These are phyloP conservation scores for Notospermus geniculatus DNA, from an alignment of 1,140 invertebrate species.

Conservation along the genomic window DNA sequence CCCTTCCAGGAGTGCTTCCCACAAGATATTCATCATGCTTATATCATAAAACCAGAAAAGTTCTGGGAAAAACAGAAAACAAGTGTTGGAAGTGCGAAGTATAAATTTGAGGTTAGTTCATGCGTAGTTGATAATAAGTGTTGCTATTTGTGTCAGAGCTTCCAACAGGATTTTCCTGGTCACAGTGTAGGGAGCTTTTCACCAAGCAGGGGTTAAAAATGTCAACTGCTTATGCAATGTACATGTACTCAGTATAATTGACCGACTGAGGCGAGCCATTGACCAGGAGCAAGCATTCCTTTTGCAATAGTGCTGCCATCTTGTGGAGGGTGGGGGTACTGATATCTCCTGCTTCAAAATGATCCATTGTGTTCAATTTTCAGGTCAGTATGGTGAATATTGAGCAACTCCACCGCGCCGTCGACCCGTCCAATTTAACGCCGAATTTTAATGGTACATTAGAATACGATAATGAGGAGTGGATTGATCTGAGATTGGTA, in stretches of 20 bases:
- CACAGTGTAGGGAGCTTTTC: no score
- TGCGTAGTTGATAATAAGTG: no score
- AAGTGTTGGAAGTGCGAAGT: constrained; percentile 93
- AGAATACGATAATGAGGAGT: constrained; percentile 92
- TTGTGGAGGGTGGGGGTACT: no score
- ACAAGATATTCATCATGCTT: constrained; percentile 65
- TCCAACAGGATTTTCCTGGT: no score
- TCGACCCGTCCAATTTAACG: constrained; percentile 88
- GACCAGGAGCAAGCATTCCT: no score
- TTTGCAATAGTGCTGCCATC: no score
- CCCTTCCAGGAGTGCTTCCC: constrained; percentile 84
- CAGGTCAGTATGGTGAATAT: constrained; percentile 94
- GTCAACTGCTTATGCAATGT: no score
- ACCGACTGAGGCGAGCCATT: no score
- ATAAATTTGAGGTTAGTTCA: constrained; percentile 90
- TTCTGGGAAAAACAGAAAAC: constrained; percentile 99
- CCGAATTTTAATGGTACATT: constrained; percentile 89
- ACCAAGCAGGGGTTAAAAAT: no score
- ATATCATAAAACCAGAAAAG: constrained; percentile 97
- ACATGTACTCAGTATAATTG: no score
- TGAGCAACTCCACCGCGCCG: constrained; percentile 86
- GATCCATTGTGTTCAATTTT: constrained; percentile 50
- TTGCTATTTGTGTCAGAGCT: no score
- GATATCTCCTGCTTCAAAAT: no score
- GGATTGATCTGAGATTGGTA: constrained; percentile 88